A percentile compares a stretch with the other conserved stretches of the same genome.
Evolutionary conservation across 2,888 invertebrate genomes (phyloP).

Genomic region (Epirrhoe alternata): DNA sequence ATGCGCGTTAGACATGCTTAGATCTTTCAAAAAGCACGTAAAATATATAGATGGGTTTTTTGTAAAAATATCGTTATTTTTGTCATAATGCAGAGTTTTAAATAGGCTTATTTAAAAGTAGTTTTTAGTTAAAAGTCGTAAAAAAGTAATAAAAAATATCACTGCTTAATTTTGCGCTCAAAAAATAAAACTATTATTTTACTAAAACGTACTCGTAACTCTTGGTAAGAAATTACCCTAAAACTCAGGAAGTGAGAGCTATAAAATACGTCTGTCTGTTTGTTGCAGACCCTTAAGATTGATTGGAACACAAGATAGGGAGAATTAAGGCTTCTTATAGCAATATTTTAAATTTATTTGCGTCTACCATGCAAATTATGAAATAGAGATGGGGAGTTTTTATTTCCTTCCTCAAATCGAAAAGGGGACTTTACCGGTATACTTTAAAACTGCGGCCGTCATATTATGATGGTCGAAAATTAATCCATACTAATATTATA

Average conservation of each 20-base stretch:
- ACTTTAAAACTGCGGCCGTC: neutral
- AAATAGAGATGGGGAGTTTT: slow-evolving; percentile 78
- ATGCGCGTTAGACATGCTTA: too few relatives aligned
- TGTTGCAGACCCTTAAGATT: slow-evolving; percentile 58
- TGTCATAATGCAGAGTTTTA: neutral
- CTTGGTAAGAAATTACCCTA: neutral
- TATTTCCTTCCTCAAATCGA: slow-evolving; percentile 74
- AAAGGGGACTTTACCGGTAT: slow-evolving; percentile 68
- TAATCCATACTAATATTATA: too few relatives aligned
- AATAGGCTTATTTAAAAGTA: too few relatives aligned
- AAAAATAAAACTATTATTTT: neutral
- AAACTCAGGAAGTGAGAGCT: slow-evolving; percentile 19
- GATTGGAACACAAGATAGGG: slow-evolving; percentile 71
- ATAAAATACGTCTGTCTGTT: slow-evolving; percentile 35
- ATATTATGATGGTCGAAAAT: too few relatives aligned
- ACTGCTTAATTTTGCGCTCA: neutral
- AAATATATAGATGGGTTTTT: too few relatives aligned
- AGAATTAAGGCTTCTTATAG: slow-evolving; percentile 73
- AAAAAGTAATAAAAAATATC: neutral
- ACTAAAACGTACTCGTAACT: neutral
- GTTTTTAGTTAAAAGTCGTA: neutral
- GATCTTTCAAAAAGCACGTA: too few relatives aligned
- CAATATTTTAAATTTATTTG: slow-evolving; percentile 84
- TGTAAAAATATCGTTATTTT: neutral
- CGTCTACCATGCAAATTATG: slow-evolving; percentile 83